Conservation (phyloP, 2,797 vertebrate species). For the Triplophysa yarkandensis region DNA sequence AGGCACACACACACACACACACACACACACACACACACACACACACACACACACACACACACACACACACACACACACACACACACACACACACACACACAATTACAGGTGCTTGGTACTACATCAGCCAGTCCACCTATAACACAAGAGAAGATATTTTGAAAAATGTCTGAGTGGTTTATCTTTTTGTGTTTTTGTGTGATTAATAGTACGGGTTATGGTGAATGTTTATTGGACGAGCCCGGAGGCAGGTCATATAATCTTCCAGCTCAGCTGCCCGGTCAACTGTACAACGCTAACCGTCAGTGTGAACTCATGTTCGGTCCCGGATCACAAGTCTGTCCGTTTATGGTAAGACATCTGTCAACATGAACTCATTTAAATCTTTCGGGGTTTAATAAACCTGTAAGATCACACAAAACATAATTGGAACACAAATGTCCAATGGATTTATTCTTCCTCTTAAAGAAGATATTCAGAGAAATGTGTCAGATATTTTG, state of each 20-base stretch:
- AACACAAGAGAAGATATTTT: too few species aligned
- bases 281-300: conserved; percentile 89
- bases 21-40: too few species aligned
- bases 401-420: too few species aligned
- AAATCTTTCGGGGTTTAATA: not conserved
- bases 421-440: too few species aligned
- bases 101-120: too few species aligned
- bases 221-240: conserved; percentile 94
- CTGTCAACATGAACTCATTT: not conserved
- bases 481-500: not conserved
- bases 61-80: too few species aligned
- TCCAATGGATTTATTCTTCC: too few species aligned
- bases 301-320: conserved; percentile 96
- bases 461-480: too few species aligned
- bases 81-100: too few species aligned
- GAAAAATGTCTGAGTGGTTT: not conserved
- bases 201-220: conserved; percentile 86
- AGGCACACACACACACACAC: too few species aligned
- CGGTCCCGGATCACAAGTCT: conserved; percentile 93
- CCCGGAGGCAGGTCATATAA: conserved; percentile 83
- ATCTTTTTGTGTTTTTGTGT: conserved; percentile 21
- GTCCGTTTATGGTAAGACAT: conserved; percentile 89
- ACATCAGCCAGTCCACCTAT: too few species aligned
- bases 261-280: conserved; percentile 86
- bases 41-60: too few species aligned